phyloP scores from a whole-genome alignment of 2,113 vertebrate genomes.

The Takifugu flavidus region DNA sequence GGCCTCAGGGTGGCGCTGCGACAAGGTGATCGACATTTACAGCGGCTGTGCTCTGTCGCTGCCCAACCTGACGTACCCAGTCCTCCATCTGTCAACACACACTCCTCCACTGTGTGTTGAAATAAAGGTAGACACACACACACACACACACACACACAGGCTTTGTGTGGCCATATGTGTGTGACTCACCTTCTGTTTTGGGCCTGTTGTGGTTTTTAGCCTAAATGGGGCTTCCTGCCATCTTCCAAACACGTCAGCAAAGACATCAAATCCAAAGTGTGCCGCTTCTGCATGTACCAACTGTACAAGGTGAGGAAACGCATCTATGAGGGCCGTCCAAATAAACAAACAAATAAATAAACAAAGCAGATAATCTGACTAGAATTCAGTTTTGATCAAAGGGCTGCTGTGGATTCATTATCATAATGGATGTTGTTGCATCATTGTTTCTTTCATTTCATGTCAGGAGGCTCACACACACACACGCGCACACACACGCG shows the following conservation, averaged over 20 bases:
- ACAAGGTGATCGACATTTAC: conserved; percentile 94
- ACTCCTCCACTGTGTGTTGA: conserved; percentile 90
- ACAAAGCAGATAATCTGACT: too few relatives aligned
- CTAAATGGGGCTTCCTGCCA: conserved; percentile 97
- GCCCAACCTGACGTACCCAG: conserved; percentile 89
- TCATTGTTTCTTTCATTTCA: too few relatives aligned
- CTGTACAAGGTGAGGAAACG: conserved; percentile 59
- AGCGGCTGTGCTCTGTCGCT: conserved; percentile 95
- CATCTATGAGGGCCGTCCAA: neutral
- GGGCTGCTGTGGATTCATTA: too few relatives aligned
- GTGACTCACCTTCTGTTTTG: conserved; percentile 3
- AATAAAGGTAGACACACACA: conserved; percentile 83
- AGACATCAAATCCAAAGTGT: conserved; percentile 91
- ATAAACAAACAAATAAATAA: too few relatives aligned
- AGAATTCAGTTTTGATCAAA: too few relatives aligned
- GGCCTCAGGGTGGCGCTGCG: conserved; percentile 85
- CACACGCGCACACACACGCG: too few relatives aligned
- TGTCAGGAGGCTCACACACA: too few relatives aligned
- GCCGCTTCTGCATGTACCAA: conserved; percentile 95
- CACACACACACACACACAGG: neutral
- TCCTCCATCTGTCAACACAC: conserved; percentile 77
- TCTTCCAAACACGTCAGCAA: conserved; percentile 86
- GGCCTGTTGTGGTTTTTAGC: conserved; percentile 70
- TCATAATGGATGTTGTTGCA: too few relatives aligned
- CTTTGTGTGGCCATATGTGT: conserved; percentile 5